Percentiles rank a stretch among this genome's conserved stretches.
Evolutionary conservation across 2,888 invertebrate species (phyloP).

Genomic region (Lithophane ornitopus): DNA sequence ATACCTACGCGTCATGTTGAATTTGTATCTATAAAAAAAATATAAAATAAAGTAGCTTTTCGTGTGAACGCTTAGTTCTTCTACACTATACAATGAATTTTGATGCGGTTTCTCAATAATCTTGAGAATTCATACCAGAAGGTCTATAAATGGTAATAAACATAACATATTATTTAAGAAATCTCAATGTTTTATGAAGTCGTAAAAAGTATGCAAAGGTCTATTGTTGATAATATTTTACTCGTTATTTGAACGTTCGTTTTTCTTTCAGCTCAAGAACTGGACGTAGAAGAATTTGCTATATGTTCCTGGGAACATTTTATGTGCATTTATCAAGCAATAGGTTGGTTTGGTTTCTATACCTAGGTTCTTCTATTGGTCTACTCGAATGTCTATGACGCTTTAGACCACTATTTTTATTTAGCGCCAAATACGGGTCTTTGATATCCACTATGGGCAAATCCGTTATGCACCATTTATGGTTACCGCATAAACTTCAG

Average conservation of each 20-base stretch:
- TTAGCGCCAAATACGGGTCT: too few relatives aligned
- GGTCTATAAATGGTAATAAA: neutral
- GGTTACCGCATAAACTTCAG: too few relatives aligned
- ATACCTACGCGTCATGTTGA: neutral
- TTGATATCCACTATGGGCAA: too few relatives aligned
- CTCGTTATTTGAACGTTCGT: neutral
- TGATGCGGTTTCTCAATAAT: neutral
- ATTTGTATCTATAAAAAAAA: neutral
- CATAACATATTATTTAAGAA: neutral
- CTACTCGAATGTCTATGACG: too few relatives aligned
- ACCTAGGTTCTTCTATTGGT: too few relatives aligned
- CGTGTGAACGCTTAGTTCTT: neutral
- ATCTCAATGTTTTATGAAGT: neutral
- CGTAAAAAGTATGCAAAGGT: neutral
- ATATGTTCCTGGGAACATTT: slow-evolving; percentile 80
- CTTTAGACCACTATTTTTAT: too few relatives aligned
- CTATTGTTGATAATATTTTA: neutral
- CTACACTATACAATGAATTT: neutral
- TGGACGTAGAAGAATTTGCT: slow-evolving; percentile 70
- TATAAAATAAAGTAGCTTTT: neutral
- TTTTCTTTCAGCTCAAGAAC: slow-evolving; percentile 71
- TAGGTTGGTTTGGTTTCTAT: slow-evolving; percentile 62
- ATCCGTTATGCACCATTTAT: too few relatives aligned
- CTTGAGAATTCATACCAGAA: neutral
- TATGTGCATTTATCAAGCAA: slow-evolving; percentile 75